Percentiles rank a stretch among this genome's conserved stretches.
Evolutionary conservation across 2,888 invertebrate species (phyloP).

Genomic region (Listrodromus nycthemerus): DNA sequence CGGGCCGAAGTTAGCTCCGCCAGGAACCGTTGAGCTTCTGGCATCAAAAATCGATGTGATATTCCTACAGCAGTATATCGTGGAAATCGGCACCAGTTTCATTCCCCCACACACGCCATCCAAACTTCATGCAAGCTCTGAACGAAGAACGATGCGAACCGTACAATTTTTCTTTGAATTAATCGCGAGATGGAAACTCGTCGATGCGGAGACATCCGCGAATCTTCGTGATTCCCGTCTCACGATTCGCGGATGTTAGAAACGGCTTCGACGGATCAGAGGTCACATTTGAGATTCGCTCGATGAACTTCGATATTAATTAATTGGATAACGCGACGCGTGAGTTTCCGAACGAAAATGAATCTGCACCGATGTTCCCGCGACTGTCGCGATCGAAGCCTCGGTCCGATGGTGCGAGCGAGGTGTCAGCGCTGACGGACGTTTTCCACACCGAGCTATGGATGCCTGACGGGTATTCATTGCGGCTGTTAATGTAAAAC

Average conservation of each 20-base stretch:
- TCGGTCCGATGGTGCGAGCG: too few relatives aligned
- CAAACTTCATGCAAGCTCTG: background rate
- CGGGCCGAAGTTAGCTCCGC: conserved; percentile 51
- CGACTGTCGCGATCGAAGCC: too few relatives aligned
- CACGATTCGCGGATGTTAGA: background rate
- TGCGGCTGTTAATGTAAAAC: too few relatives aligned
- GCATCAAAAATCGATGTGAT: conserved; percentile 62
- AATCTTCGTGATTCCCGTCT: background rate
- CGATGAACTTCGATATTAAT: too few relatives aligned
- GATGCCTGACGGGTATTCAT: too few relatives aligned
- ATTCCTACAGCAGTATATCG: conserved; percentile 49
- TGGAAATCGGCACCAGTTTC: conserved; percentile 35
- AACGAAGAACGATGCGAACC: background rate
- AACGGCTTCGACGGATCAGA: too few relatives aligned
- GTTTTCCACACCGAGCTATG: too few relatives aligned
- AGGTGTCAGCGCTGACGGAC: too few relatives aligned
- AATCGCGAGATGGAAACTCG: conserved; percentile 28
- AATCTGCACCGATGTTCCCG: too few relatives aligned
- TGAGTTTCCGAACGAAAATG: background rate
- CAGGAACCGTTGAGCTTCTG: conserved; percentile 50
- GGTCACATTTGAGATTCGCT: too few relatives aligned
- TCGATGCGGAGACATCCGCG: background rate
- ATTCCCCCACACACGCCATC: background rate
- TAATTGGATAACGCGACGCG: background rate
- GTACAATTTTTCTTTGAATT: conserved; percentile 25